phyloP scores from a whole-genome alignment of 2,888 invertebrate species.

The Gymnoscelis rufifasciata region DNA sequence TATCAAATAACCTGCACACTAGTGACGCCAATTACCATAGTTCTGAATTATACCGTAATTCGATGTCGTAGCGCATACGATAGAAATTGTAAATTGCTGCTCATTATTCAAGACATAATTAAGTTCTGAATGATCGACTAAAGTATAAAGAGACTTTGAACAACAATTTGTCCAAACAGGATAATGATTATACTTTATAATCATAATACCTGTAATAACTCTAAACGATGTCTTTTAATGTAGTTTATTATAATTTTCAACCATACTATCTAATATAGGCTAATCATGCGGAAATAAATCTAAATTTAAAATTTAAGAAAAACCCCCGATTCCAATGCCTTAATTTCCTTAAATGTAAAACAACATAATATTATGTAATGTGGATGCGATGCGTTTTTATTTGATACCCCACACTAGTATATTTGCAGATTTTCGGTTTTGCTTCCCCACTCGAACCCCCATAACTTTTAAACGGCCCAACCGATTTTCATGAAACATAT shows the following conservation, averaged over 20 bases:
- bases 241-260: slow-evolving; percentile 6
- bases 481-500: too few relatives aligned
- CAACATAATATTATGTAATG: too few relatives aligned
- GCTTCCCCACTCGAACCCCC: too few relatives aligned
- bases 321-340: too few relatives aligned
- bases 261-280: not conserved
- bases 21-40: slow-evolving; percentile 44
- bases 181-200: slow-evolving; percentile 22
- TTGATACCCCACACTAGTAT: too few relatives aligned
- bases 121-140: slow-evolving; percentile 27
- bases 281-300: too few relatives aligned
- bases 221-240: slow-evolving; percentile 9
- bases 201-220: slow-evolving; percentile 15
- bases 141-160: slow-evolving; percentile 20
- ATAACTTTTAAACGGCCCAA: too few relatives aligned
- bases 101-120: slow-evolving; percentile 32
- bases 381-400: too few relatives aligned
- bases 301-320: too few relatives aligned
- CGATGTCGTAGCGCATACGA: slow-evolving; percentile 46
- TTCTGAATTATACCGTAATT: slow-evolving; percentile 60
- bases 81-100: slow-evolving; percentile 25
- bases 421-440: too few relatives aligned
- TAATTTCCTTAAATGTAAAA: too few relatives aligned
- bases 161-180: slow-evolving; percentile 25
- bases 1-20: slow-evolving; percentile 17